Conservation (phyloP, 2,113 vertebrate genomes). For the Scophthalmus maximus region DNA sequence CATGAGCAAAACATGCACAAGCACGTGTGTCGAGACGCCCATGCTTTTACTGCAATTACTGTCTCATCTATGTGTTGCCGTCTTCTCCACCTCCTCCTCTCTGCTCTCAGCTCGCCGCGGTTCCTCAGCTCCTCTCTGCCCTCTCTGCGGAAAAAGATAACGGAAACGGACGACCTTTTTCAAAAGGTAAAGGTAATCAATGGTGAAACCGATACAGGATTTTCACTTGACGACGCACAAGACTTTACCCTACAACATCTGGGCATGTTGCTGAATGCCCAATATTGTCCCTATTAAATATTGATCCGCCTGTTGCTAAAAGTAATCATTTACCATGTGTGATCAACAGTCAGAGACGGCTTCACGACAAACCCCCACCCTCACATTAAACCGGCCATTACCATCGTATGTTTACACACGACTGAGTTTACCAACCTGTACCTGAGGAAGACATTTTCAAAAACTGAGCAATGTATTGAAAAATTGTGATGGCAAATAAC, state of each 20-base stretch:
- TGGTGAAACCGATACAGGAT: background rate
- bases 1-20: conserved; percentile 38
- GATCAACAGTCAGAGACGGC: background rate
- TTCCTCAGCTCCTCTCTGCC: background rate
- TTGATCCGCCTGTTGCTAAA: background rate
- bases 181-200: background rate
- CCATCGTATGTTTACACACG: background rate
- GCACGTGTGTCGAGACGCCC: background rate
- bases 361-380: too few relatives aligned
- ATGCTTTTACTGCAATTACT: background rate
- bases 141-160: background rate
- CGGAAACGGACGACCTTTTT: background rate
- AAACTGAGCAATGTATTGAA: background rate
- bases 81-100: conserved; percentile 15
- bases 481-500: background rate
- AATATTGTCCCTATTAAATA: background rate
- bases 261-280: background rate
- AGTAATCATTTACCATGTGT: background rate
- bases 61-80: conserved; percentile 11
- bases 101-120: conserved; percentile 12
- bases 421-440: background rate
- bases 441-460: background rate
- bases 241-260: background rate
- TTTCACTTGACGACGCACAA: background rate
- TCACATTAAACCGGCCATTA: too few relatives aligned